Conservation (phyloP, 2,888 invertebrate genomes). For the Petrolisthes cinctipes region DNA sequence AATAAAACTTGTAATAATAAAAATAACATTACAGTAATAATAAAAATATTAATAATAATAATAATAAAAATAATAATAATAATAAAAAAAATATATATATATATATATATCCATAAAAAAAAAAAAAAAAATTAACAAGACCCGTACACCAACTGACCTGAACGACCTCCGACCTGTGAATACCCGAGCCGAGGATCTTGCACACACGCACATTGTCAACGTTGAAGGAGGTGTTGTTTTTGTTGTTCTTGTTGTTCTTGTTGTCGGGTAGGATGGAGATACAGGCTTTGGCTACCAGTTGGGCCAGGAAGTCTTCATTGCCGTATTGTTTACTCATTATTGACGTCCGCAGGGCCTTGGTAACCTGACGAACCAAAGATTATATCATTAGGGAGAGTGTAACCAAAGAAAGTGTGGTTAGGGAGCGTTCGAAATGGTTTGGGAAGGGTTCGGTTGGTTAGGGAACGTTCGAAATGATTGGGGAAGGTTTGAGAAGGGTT, state of each 20-base stretch:
- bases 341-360: constrained; percentile 79
- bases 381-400: too few relatives aligned
- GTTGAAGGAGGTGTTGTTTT: constrained; percentile 81
- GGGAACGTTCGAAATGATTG: too few relatives aligned
- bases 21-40: neutral
- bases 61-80: neutral
- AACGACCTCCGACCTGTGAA: constrained; percentile 79
- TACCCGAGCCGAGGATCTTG: constrained; percentile 86
- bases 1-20: neutral
- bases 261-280: constrained; percentile 86
- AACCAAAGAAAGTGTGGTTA: neutral
- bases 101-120: neutral
- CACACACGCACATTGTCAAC: constrained; percentile 97
- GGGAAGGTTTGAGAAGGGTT: too few relatives aligned
- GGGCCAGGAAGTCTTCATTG: constrained; percentile 91
- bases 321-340: constrained; percentile 99
- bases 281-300: constrained; percentile 88
- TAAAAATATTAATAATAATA: neutral
- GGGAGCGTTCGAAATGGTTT: neutral
- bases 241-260: too few relatives aligned
- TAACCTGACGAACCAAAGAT: constrained; percentile 34
- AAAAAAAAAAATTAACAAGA: neutral
- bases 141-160: constrained; percentile 47
- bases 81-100: neutral
- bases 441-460: too few relatives aligned